Evolutionary conservation across 64 coral and sea anemone genomes (phyloP).

Genomic region (Stylophora pistillata): DNA sequence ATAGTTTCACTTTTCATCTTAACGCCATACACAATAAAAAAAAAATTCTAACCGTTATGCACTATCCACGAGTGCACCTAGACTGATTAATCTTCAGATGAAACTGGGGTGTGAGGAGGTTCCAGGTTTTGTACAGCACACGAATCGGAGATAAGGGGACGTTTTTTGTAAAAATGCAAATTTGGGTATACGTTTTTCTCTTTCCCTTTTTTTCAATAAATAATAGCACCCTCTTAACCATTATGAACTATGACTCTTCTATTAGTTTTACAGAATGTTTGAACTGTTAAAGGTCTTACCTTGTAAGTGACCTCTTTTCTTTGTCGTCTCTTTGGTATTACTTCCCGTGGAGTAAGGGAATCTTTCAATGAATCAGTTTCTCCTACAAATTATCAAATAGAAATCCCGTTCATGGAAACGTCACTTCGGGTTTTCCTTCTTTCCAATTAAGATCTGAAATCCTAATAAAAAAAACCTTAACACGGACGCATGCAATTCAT

Average conservation of each 20-base stretch:
- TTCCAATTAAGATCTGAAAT: too few species aligned
- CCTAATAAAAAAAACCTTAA: too few species aligned
- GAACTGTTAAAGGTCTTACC: slow-evolving; percentile 12
- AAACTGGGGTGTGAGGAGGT: background rate
- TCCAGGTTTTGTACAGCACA: too few species aligned
- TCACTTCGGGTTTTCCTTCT: too few species aligned
- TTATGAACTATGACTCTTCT: background rate
- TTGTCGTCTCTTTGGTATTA: slow-evolving; percentile 11
- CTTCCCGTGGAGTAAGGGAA: too few species aligned
- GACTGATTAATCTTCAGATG: background rate
- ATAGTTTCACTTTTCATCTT: background rate
- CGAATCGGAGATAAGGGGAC: background rate
- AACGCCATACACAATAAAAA: background rate
- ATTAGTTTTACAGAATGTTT: background rate
- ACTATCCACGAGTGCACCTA: slow-evolving; percentile 2
- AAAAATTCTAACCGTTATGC: background rate
- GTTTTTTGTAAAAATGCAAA: background rate
- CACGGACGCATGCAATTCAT: too few species aligned
- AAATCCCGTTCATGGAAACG: too few species aligned
- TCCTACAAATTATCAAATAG: too few species aligned
- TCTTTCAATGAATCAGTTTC: too few species aligned
- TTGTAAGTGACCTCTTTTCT: slow-evolving; percentile 23
- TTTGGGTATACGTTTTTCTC: background rate
- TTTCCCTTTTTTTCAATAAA: background rate
- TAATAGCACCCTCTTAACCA: background rate